Evolutionary conservation across 2,797 vertebrate species (phyloP), one percentile per base, ranked within the genome.

Genomic region (Lepilemur septentrionalis): DNA sequence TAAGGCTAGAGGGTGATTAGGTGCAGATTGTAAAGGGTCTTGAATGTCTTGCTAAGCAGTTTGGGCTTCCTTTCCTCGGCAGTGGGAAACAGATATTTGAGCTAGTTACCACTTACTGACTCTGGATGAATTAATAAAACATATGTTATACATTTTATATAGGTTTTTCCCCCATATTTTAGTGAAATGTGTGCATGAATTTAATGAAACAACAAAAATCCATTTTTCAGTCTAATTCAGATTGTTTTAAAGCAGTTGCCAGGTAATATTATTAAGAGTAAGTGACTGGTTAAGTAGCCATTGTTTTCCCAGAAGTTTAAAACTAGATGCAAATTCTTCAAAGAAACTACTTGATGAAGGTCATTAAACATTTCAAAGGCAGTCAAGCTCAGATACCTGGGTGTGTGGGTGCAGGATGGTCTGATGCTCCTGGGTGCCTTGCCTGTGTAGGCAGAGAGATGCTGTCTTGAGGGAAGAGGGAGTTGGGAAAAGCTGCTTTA

Each of bases 181-280:
- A 89, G 80, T 89, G 73, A 81, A 80, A 78, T 70, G 22, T 81
- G 30, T 89, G 50, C 13, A 57, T 38, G 59, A 76, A 73, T 96
- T 93, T 72, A 91, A 76, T 72, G 59, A 94, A 96, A 92, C 41
- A 89, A 93, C 67, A 87, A 91, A 90, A 89, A 85, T 76, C 28
- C 46, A 78, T 67, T 82, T 82, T 93, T 20, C 52, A 72, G 78
- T 43, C n/a, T 83, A 84, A 69, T 93, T 83, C 89, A 52, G 18
- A 38, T 35, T 52, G 38, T 92, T 87, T 97, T 81, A 94, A 93
- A 82, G 57, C 41, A 48, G 28, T 59, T 83, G 86, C 20, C 59
- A 50, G 85, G 20, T 43, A 46, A 75, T 81, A 57, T 46, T 35
- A 59, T 5, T 57, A 57, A 59, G 4, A 96, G 46, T 72, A 83